Conservation (phyloP, 2,797 vertebrate species). For the Ctenosaura bakeri region DNA sequence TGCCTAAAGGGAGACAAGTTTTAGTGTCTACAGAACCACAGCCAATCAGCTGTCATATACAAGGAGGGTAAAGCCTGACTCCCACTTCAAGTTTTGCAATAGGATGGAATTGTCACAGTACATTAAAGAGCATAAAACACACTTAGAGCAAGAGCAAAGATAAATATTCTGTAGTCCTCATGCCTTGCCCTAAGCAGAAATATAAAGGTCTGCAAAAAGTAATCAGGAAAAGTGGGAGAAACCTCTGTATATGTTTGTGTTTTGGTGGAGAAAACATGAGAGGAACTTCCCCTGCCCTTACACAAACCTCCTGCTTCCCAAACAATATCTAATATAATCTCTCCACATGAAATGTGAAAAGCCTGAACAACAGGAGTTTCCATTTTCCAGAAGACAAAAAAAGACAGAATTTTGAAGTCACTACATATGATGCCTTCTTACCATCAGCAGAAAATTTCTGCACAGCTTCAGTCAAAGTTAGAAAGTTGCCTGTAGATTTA, state of each 20-base stretch:
- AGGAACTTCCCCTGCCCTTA: not conserved
- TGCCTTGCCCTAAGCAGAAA: not conserved
- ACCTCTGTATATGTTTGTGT: not conserved
- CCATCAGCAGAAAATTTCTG: slow-evolving; percentile 98
- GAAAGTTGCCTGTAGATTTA: slow-evolving; percentile 99
- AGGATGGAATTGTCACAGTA: not conserved
- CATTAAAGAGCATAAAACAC: fast-evolving
- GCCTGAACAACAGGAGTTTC: not conserved
- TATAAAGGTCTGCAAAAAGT: not conserved
- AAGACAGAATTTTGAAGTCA: not conserved
- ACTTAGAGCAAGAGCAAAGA: fast-evolving
- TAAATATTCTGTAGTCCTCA: not conserved
- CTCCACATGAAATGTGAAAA: not conserved
- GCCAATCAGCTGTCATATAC: fast-evolving
- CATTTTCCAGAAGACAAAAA: not conserved
- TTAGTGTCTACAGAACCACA: not conserved
- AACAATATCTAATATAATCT: fast-evolving
- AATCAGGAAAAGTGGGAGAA: not conserved
- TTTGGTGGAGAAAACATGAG: not conserved
- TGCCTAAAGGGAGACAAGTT: slow-evolving; percentile 81
- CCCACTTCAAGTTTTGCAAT: not conserved
- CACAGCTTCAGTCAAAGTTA: slow-evolving; percentile 90
- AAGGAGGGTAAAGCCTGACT: not conserved
- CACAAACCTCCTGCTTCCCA: fast-evolving
- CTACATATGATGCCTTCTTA: slow-evolving; percentile 68